A percentile compares a stretch with the other conserved stretches of the same genome.
phyloP scores from a whole-genome alignment of 2,797 vertebrate species.

The Paguma larvata region DNA sequence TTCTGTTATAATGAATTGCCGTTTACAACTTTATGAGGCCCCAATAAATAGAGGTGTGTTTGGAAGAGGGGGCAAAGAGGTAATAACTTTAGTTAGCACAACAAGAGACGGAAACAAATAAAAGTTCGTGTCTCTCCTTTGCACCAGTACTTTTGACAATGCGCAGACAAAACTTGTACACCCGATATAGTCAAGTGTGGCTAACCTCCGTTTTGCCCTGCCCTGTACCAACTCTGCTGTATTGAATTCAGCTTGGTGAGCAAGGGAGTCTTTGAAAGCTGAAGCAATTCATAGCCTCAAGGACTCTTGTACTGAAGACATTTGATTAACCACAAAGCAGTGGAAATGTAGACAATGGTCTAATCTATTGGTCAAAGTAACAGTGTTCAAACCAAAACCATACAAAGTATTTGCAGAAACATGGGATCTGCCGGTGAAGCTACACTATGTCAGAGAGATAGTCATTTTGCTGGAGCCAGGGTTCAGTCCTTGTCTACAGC shows the following conservation, averaged over 20 bases:
- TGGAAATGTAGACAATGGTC: neutral
- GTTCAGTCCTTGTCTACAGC: neutral
- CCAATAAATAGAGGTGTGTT: neutral
- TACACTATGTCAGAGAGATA: accelerated
- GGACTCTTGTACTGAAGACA: neutral
- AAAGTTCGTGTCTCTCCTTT: neutral
- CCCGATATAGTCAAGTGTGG: neutral
- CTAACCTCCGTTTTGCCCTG: neutral
- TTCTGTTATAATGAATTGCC: neutral
- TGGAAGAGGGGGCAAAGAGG: neutral
- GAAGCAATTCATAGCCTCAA: neutral
- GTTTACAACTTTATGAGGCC: neutral
- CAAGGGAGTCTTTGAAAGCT: neutral
- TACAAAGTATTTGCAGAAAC: neutral
- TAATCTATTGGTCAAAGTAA: neutral
- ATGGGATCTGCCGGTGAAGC: accelerated
- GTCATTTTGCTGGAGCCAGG: neutral
- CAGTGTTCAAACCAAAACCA: neutral
- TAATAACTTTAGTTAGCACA: neutral
- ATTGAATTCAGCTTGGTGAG: neutral
- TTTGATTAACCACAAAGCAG: neutral
- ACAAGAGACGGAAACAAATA: neutral
- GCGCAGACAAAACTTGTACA: neutral
- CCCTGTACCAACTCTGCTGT: neutral
- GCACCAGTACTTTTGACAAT: neutral